Percentiles rank a stretch among this genome's conserved stretches.
Conservation (phyloP, 2,888 invertebrate genomes). For the Drosophila pseudotakahashii region DNA sequence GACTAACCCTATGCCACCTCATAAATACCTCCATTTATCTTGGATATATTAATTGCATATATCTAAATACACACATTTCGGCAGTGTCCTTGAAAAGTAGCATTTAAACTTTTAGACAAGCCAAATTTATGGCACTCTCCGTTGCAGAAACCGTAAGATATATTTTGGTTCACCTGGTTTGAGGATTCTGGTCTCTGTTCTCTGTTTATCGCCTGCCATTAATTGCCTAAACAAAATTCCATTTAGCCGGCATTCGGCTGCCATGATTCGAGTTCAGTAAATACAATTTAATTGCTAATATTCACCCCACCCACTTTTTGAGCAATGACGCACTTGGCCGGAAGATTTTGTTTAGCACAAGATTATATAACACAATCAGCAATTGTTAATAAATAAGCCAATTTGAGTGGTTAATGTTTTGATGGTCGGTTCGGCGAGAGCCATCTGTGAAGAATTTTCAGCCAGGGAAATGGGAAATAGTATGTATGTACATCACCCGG, state of each 20-base stretch:
- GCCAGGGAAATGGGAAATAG: background rate
- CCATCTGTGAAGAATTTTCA: conserved; percentile 4
- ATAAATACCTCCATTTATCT: conserved; percentile 47
- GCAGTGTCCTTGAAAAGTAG: conserved; percentile 23
- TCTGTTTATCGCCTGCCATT: conserved; percentile 36
- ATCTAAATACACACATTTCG: conserved; percentile 6
- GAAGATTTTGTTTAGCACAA: conserved; percentile 34
- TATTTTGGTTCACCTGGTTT: conserved; percentile 25
- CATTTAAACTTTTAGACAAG: conserved; percentile 7
- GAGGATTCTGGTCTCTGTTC: conserved; percentile 21
- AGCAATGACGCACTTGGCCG: conserved; percentile 34
- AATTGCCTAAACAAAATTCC: conserved; percentile 45
- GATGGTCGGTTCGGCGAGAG: background rate
- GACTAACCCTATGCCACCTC: conserved; percentile 37
- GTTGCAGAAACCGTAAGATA: conserved; percentile 19
- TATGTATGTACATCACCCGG: conserved; percentile 29
- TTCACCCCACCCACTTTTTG: background rate
- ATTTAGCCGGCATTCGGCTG: conserved; percentile 23
- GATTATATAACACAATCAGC: conserved; percentile 41
- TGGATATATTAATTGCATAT: conserved; percentile 29
- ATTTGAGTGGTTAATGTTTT: conserved; percentile 27
- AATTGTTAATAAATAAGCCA: conserved; percentile 47
- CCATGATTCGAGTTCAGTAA: conserved; percentile 26
- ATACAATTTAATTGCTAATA: conserved; percentile 38
- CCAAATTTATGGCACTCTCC: conserved; percentile 29